phyloP scores from a whole-genome alignment of 1,140 invertebrate species.

The Macrotrachela quadricornifera region DNA sequence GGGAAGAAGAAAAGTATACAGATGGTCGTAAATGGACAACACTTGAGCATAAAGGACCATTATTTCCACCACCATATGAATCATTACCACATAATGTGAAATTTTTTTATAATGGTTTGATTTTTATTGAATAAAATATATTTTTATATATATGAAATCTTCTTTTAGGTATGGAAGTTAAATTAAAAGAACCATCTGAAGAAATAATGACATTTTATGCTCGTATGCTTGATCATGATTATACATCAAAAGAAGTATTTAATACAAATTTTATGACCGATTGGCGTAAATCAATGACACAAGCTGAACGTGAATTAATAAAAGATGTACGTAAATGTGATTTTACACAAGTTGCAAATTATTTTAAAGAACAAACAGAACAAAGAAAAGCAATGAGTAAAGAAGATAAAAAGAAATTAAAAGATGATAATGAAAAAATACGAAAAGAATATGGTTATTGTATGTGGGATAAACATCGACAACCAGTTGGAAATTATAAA shows the following conservation, averaged over 20 bases:
- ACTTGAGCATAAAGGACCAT: conserved; percentile 85
- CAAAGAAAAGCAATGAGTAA: conserved; percentile 56
- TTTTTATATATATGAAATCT: no score
- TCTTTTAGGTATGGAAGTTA: conserved; percentile 43
- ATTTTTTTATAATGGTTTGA: conserved; percentile 65
- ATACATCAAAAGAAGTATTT: conserved; percentile 78
- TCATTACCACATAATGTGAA: conserved; percentile 64
- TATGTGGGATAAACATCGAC: conserved; percentile 84
- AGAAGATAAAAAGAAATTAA: conserved; percentile 66
- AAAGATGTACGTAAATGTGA: conserved; percentile 76
- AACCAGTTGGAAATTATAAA: conserved; percentile 96
- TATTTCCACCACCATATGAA: conserved; percentile 87
- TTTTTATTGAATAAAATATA: no score
- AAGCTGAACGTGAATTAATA: conserved; percentile 52
- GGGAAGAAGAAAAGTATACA: conserved; percentile 78
- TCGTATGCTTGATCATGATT: conserved; percentile 93
- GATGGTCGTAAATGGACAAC: conserved; percentile 88
- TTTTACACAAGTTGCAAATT: conserved; percentile 65
- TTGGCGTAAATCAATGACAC: conserved; percentile 56
- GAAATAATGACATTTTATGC: conserved; percentile 96
- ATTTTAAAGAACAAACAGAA: conserved; percentile 60
- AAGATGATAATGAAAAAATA: conserved; percentile 70
- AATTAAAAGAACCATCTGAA: conserved; percentile 56
- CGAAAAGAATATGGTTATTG: conserved; percentile 83
- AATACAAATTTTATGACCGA: conserved; percentile 88